These are phyloP conservation scores for Megaleporinus macrocephalus DNA, from an alignment of 2,113 vertebrate genomes.

Conservation along the genomic window DNA sequence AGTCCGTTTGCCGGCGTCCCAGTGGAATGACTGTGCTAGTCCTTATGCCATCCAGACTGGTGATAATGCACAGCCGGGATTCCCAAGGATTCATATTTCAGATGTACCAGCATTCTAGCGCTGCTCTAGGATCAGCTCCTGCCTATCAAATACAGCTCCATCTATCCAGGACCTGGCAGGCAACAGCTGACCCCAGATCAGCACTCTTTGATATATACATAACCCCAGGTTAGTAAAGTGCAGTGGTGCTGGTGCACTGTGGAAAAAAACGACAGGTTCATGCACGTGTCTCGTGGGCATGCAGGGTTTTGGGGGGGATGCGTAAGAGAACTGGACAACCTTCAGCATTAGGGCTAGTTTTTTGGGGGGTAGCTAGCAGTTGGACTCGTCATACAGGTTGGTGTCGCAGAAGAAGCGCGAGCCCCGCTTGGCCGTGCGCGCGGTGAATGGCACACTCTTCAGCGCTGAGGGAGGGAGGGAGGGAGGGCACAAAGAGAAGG, in stretches of 20 bases:
- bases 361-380: constrained; percentile 85
- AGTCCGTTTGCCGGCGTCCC: constrained; percentile 31
- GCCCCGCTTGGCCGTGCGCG: constrained; percentile 96
- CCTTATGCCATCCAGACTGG: constrained; percentile 4
- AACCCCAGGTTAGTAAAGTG: constrained; percentile 61
- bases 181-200: constrained; percentile 12
- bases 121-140: neutral
- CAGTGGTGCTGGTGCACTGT: constrained; percentile 24
- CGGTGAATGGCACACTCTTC: constrained; percentile 98
- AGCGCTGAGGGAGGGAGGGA: constrained; percentile 82
- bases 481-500: constrained; percentile 74
- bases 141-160: neutral
- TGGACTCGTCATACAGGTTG: constrained; percentile 94
- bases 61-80: neutral
- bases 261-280: constrained; percentile 55
- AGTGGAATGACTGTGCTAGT: constrained; percentile 14
- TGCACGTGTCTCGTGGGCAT: constrained; percentile 65
- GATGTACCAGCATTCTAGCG: neutral
- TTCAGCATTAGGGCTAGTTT: constrained; percentile 68
- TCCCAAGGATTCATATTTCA: neutral
- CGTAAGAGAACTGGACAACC: constrained; percentile 74
- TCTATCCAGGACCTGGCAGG: neutral
- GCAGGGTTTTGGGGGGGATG: constrained; percentile 55
- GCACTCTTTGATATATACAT: constrained; percentile 62
- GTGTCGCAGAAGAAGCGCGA: constrained; percentile 98